Base-by-base conservation (phyloP, 2,113 vertebrate genomes). In the Corythornis vintsioides region DNA sequence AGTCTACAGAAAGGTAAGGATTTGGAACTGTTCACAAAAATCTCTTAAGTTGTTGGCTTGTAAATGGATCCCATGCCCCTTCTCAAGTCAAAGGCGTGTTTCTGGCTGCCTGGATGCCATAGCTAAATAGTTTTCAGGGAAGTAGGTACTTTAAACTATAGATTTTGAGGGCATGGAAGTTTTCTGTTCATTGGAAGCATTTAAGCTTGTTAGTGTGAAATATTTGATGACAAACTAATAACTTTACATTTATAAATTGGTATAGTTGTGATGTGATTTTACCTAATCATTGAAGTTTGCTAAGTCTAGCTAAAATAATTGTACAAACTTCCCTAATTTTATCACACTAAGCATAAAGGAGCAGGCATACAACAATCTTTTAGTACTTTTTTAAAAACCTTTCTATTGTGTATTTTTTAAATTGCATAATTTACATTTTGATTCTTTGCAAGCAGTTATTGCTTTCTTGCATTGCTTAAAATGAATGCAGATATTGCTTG, bases 1-100 rank as follows among this genome's bases (percentile, higher is more conserved):
- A 18, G 98, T 99, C 98, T 99, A 99, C 98, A 98, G 98, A 97
- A 99, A 99, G 98, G 99, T 98, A 98, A 98, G 57, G 18, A 7
- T 35, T 57, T 75, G 50, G 56, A 52, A 25, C 65, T 67, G 10
- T 43, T 84, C 0, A 2, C 12, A 83, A 64, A 76, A 89, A 66
- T 43, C 7, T 28, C 16, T 24, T 29, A 0, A 6, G 6, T 52
- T 19, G 5, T 25, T 61, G 35, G 8, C 47, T 63, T 1, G 0
- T 66, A 22, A 59, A 48, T 47, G 76, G 13, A 79, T 76, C 6
- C 18, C 2, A 4, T 33, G 20, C 4, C 19, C 20, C 9, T 55
- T 91, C 45, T 47, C 66, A 71, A 87, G 24, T 69, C 35, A 65
- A 65, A 50, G 28, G 4, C 73, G 0, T 57, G 11, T 78, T 91